A percentile compares a stretch with the other conserved stretches of the same genome.
These are phyloP conservation scores for Corydoras maculifer DNA, from an alignment of 2,113 vertebrate species.

Conservation along the genomic window DNA sequence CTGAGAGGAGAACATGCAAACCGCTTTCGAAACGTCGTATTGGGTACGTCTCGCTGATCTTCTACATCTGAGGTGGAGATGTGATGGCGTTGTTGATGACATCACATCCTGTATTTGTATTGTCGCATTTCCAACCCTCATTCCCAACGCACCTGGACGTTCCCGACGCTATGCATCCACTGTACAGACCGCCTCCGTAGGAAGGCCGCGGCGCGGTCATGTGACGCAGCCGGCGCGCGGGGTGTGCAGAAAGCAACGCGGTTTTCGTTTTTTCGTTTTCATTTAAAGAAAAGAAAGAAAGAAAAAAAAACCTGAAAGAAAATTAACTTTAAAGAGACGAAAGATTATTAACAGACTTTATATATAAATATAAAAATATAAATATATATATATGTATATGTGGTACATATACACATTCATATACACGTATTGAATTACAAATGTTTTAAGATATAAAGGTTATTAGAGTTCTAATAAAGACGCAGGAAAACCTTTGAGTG, in stretches of 20 bases:
- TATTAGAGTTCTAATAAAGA: constrained; percentile 77
- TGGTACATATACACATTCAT: constrained; percentile 48
- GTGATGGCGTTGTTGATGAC: too few species aligned
- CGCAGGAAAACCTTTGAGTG: constrained; percentile 56
- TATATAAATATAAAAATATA: constrained; percentile 50
- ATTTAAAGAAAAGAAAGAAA: constrained; percentile 47
- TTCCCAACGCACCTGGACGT: too few species aligned
- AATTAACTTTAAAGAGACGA: constrained; percentile 59
- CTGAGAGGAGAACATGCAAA: too few species aligned
- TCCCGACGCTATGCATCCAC: constrained; percentile 12
- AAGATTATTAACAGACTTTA: constrained; percentile 67
- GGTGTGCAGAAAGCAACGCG: constrained; percentile 62
- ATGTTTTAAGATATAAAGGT: constrained; percentile 74
- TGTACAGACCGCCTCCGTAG: not conserved
- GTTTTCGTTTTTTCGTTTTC: constrained; percentile 51
- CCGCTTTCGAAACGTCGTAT: too few species aligned
- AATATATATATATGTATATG: constrained; percentile 72
- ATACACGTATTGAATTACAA: constrained; percentile 66
- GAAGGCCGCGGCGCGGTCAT: not conserved
- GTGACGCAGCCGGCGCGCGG: constrained; percentile 36
- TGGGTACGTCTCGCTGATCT: too few species aligned
- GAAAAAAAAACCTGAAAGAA: constrained; percentile 47
- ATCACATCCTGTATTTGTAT: too few species aligned
- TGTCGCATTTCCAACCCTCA: too few species aligned
- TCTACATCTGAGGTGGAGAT: too few species aligned